These are phyloP conservation scores for Leiothrix lutea DNA, from an alignment of 2,113 vertebrate species.

Conservation along the genomic window DNA sequence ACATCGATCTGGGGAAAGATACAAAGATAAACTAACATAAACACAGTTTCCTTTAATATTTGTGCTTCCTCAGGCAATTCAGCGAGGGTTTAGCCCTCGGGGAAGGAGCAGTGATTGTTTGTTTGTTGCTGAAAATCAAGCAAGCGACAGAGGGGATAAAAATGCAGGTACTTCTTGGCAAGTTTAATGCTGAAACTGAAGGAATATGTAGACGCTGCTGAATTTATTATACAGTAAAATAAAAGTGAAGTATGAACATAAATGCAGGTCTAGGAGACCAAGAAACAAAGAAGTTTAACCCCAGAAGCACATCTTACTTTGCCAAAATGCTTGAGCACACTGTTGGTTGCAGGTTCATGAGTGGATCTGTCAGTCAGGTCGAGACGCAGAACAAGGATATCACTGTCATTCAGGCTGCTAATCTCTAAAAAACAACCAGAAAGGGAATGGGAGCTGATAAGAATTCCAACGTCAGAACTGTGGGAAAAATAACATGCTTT, in stretches of 20 bases:
- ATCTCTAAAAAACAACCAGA: slow-evolving; percentile 72
- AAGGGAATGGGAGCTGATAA: neutral
- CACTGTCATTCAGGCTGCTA: slow-evolving; percentile 78
- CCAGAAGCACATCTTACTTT: slow-evolving; percentile 71
- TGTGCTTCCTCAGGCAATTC: neutral
- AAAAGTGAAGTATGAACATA: neutral
- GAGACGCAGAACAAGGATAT: slow-evolving; percentile 88
- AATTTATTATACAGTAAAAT: neutral
- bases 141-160: neutral
- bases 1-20: slow-evolving; percentile 81
- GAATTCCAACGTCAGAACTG: neutral
- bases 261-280: neutral
- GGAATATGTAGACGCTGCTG: neutral
- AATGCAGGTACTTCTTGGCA: neutral
- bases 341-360: slow-evolving; percentile 82
- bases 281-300: neutral
- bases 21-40: neutral
- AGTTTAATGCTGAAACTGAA: neutral
- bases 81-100: neutral
- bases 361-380: slow-evolving; percentile 83
- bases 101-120: neutral
- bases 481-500: neutral
- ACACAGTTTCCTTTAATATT: neutral
- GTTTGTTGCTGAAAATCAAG: neutral
- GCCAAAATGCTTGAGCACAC: slow-evolving; percentile 86